Percentiles rank a stretch among this genome's conserved stretches.
Evolutionary conservation across 2,113 vertebrate species (phyloP).

Genomic region (Psilopsiagon aymara): DNA sequence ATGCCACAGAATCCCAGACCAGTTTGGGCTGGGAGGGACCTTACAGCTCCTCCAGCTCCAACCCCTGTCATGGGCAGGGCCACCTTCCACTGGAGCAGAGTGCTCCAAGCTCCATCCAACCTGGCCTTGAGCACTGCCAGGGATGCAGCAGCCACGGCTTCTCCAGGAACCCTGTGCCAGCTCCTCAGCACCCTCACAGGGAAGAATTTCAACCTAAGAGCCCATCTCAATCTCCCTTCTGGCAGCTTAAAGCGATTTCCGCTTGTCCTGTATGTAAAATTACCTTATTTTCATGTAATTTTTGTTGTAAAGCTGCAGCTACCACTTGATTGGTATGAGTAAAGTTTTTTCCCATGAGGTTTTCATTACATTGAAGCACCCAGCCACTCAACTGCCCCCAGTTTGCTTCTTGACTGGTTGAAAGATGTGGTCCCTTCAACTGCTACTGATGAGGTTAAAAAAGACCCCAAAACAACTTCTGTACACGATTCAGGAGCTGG

Average conservation of each 20-base stretch:
- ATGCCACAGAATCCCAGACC: neutral
- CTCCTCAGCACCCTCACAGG: neutral
- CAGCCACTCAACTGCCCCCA: neutral
- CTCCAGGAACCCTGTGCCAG: no score
- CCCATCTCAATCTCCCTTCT: neutral
- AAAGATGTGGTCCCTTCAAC: no score
- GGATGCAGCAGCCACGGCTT: no score
- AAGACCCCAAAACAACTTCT: neutral
- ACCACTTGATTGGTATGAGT: no score
- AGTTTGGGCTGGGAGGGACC: neutral
- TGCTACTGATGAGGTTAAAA: neutral
- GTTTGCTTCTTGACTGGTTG: neutral
- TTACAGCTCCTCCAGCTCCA: neutral
- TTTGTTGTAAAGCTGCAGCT: neutral
- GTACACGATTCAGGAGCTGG: neutral
- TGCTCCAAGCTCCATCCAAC: no score
- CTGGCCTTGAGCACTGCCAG: no score
- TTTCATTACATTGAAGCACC: neutral
- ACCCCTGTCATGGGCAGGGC: neutral
- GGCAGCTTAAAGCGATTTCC: neutral
- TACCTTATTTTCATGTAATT: neutral
- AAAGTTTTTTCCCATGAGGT: fast-evolving
- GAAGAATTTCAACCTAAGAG: neutral
- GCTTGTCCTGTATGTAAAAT: neutral
- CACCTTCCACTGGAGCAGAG: neutral